Conservation (phyloP, 1,140 invertebrate genomes). For the Leptoteleia sp. region DNA sequence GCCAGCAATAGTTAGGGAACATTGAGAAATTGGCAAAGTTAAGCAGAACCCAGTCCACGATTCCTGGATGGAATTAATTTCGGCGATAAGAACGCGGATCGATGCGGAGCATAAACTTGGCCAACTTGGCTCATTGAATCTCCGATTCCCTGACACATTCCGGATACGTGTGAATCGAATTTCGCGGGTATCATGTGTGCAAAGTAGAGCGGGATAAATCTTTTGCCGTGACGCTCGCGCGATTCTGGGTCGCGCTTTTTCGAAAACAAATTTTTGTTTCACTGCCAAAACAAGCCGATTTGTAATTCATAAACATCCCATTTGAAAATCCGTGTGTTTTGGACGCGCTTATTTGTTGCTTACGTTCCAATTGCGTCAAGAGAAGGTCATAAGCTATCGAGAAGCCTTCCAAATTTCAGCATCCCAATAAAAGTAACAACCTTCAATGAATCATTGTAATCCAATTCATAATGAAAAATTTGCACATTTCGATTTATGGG, state of each 20-base stretch:
- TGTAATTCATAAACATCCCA: slow-evolving; percentile 8
- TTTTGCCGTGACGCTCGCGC: slow-evolving; percentile 6
- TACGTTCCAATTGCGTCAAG: too few species aligned
- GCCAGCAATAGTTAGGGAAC: slow-evolving; percentile 46
- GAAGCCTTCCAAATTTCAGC: too few species aligned
- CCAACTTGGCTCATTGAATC: slow-evolving; percentile 54
- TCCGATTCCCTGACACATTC: slow-evolving; percentile 40
- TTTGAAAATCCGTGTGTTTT: too few species aligned
- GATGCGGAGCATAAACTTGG: slow-evolving; percentile 56
- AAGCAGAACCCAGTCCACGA: slow-evolving; percentile 17
- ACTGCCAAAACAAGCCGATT: slow-evolving; percentile 32
- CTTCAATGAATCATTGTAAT: too few species aligned
- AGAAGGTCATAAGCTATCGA: too few species aligned
- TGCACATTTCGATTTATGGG: too few species aligned
- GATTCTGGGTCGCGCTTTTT: slow-evolving; percentile 32
- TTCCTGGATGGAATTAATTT: slow-evolving; percentile 54
- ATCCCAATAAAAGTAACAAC: too few species aligned
- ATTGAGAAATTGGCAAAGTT: slow-evolving; percentile 60
- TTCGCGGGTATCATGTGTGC: slow-evolving; percentile 18
- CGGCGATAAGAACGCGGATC: slow-evolving; percentile 51
- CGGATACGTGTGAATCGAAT: slow-evolving; percentile 45
- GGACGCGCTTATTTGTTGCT: too few species aligned
- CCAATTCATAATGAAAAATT: too few species aligned
- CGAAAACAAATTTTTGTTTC: slow-evolving; percentile 46
- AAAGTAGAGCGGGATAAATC: slow-evolving; percentile 49